Percentiles rank a stretch among this genome's conserved stretches.
phyloP scores from a whole-genome alignment of 2,888 invertebrate genomes.

The Sesamia inferens region DNA sequence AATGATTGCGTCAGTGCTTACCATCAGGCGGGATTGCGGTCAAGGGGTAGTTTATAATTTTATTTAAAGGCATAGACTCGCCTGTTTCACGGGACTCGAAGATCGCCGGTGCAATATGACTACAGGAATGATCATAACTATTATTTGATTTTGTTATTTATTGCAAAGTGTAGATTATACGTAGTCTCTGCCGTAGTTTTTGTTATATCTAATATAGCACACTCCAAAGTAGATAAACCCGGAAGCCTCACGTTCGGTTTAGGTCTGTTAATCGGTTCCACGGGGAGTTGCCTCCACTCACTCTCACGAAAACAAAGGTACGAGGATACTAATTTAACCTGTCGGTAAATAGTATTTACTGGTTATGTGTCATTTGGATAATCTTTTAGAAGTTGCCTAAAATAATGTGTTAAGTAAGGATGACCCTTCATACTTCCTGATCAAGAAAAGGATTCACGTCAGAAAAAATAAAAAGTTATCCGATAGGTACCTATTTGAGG shows the following conservation, averaged over 20 bases:
- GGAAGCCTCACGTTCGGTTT: conserved; percentile 27
- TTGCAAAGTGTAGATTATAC: background rate
- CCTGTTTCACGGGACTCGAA: background rate
- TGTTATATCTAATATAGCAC: conserved; percentile 31
- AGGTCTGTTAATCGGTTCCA: conserved; percentile 40
- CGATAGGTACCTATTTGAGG: too few species aligned
- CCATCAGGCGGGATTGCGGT: too few species aligned
- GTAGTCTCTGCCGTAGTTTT: background rate
- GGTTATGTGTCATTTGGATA: background rate
- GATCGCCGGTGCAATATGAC: too few species aligned
- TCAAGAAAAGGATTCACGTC: background rate
- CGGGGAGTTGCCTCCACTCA: conserved; percentile 20
- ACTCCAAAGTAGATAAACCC: conserved; percentile 32
- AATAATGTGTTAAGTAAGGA: background rate
- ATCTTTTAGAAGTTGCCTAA: background rate
- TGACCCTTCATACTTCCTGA: too few species aligned
- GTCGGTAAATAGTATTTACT: background rate
- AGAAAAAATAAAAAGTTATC: background rate
- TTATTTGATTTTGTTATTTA: too few species aligned
- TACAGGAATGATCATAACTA: background rate
- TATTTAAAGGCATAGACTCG: too few species aligned
- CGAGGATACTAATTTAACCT: conserved; percentile 9
- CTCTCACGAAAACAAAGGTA: conserved; percentile 8
- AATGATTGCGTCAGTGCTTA: too few species aligned
- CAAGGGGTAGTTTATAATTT: too few species aligned